phyloP scores from a whole-genome alignment of 2,888 invertebrate species.

The Caenorhabditis sp. region DNA sequence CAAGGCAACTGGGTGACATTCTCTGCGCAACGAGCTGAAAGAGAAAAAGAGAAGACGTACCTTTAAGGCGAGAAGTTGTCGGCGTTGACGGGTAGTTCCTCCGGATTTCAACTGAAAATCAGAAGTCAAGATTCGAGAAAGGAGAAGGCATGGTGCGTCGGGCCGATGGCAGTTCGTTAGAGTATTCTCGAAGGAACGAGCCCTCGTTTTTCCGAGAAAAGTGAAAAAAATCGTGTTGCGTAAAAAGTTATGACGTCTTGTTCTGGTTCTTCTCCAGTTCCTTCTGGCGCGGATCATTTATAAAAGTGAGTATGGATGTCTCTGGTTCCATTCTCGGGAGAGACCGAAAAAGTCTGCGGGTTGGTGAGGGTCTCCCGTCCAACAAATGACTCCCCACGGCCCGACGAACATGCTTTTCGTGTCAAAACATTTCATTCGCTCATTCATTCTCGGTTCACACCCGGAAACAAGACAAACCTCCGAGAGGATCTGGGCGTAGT shows the following conservation, averaged over 20 bases:
- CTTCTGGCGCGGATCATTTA: constrained; percentile 33
- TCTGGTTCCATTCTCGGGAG: constrained; percentile 37
- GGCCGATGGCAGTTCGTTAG: constrained; percentile 28
- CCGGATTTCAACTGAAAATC: constrained; percentile 85
- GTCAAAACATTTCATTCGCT: constrained; percentile 61
- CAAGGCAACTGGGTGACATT: constrained; percentile 43
- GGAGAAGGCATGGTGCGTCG: too few relatives aligned
- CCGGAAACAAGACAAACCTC: constrained; percentile 65
- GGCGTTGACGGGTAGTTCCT: constrained; percentile 86
- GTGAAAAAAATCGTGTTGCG: constrained; percentile 28
- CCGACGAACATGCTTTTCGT: constrained; percentile 34
- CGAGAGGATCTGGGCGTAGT: constrained; percentile 87
- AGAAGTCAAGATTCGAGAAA: constrained; percentile 4
- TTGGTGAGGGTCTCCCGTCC: constrained; percentile 21
- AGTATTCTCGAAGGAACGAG: constrained; percentile 26
- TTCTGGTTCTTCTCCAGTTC: constrained; percentile 20
- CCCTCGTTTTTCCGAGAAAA: constrained; percentile 6
- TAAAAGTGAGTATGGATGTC: constrained; percentile 18
- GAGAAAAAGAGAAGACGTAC: constrained; percentile 72
- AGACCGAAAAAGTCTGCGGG: constrained; percentile 22
- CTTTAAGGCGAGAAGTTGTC: constrained; percentile 86
- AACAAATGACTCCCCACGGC: constrained; percentile 44
- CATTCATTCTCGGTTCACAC: constrained; percentile 24
- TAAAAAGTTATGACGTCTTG: constrained; percentile 55
- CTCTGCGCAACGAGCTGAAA: background rate